Conservation (phyloP, 2,797 vertebrate species). For the Astyanax mexicanus region DNA sequence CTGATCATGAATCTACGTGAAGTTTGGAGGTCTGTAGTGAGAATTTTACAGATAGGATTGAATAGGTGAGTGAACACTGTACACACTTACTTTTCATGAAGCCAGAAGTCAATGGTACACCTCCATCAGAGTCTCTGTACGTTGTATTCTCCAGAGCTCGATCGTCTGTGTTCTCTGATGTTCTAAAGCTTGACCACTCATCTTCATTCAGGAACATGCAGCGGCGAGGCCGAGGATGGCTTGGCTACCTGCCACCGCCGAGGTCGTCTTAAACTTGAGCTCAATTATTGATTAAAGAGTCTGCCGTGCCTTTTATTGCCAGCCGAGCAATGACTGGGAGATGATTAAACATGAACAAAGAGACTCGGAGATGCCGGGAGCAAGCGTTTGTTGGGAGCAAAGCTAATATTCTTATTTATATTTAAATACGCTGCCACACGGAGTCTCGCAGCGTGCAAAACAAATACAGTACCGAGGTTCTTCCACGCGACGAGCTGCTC, state of each 20-base stretch:
- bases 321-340: neutral
- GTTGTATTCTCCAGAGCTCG: constrained; percentile 3
- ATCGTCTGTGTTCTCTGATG: constrained; percentile 6
- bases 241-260: constrained; percentile 38
- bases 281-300: constrained; percentile 15
- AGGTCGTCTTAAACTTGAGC: constrained; percentile 38
- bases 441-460: neutral
- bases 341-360: constrained; percentile 22
- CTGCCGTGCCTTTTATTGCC: constrained; percentile 5
- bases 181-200: constrained; percentile 33
- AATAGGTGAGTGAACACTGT: neutral
- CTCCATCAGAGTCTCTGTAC: neutral
- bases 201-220: constrained; percentile 33
- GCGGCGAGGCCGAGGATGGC: constrained; percentile 30
- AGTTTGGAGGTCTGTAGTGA: too few species aligned
- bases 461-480: neutral
- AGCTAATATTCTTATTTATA: constrained; percentile 3
- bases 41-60: too few species aligned
- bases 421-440: neutral
- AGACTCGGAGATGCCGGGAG: neutral
- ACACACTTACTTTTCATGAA: constrained; percentile 28
- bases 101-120: neutral
- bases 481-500: too few species aligned
- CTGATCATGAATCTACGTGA: too few species aligned
- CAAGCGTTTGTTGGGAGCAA: neutral